These are phyloP conservation scores for Melinaea menophilus DNA, from an alignment of 2,888 invertebrate species.

Conservation along the genomic window DNA sequence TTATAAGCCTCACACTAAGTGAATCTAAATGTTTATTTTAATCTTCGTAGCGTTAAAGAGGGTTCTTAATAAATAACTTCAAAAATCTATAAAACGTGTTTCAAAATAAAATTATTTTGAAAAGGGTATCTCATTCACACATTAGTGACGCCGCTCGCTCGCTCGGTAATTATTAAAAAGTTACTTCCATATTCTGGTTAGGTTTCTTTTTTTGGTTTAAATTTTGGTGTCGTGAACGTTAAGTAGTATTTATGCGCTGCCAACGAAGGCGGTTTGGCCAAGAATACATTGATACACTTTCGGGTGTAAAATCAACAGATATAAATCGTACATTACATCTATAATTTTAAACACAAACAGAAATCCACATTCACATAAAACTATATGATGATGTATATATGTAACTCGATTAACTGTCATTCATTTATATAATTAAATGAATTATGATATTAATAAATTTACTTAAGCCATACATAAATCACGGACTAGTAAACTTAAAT, in stretches of 20 bases:
- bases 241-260: slow-evolving; percentile 76
- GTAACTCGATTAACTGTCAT: slow-evolving; percentile 6
- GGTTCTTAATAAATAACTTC: slow-evolving; percentile 66
- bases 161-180: slow-evolving; percentile 71
- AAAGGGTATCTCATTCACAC: slow-evolving; percentile 66
- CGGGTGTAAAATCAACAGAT: not conserved
- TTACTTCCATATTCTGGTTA: slow-evolving; percentile 47
- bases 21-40: slow-evolving; percentile 46
- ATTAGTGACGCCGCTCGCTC: slow-evolving; percentile 74
- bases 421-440: not conserved
- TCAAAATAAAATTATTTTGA: slow-evolving; percentile 71
- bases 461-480: slow-evolving; percentile 31
- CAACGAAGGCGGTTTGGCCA: slow-evolving; percentile 43
- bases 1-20: slow-evolving; percentile 23
- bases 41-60: slow-evolving; percentile 47
- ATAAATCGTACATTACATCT: too few species aligned
- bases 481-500: slow-evolving; percentile 30
- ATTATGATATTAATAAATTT: slow-evolving; percentile 17
- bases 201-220: slow-evolving; percentile 51
- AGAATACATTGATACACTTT: slow-evolving; percentile 24
- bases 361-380: slow-evolving; percentile 5
- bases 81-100: slow-evolving; percentile 66
- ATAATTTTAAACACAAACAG: too few species aligned
- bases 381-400: slow-evolving; percentile 1
- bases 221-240: slow-evolving; percentile 67